Conservation (phyloP, 2,113 vertebrate genomes). For the Ictalurus furcatus region DNA sequence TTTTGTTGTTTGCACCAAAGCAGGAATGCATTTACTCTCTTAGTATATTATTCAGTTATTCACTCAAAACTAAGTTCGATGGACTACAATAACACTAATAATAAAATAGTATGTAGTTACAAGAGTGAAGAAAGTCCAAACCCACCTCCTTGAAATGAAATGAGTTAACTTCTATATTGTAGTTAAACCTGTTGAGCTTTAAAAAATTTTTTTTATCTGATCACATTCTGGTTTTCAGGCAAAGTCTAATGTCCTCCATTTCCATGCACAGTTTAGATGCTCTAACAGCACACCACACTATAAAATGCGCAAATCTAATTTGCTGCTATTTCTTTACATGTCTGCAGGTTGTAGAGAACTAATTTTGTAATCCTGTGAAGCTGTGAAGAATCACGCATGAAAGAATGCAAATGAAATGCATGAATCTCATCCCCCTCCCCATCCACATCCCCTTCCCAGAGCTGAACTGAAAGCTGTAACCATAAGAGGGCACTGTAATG, state of each 20-base stretch:
- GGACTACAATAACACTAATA: background rate
- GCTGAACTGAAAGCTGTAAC: constrained; percentile 2
- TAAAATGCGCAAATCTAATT: background rate
- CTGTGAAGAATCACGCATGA: background rate
- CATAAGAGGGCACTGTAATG: constrained; percentile 45
- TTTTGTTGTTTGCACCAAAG: background rate
- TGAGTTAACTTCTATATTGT: background rate
- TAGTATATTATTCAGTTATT: background rate
- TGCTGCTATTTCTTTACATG: background rate
- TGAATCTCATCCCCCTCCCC: background rate
- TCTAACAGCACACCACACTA: background rate
- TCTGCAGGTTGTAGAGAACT: constrained; percentile 3
- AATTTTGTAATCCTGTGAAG: background rate
- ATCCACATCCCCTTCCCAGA: background rate
- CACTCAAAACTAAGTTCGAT: background rate
- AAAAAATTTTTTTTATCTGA: too few species aligned
- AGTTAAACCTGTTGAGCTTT: background rate
- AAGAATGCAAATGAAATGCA: constrained; percentile 7
- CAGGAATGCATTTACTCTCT: background rate
- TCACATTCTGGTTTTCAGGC: background rate
- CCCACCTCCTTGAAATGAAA: background rate
- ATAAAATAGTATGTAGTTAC: background rate
- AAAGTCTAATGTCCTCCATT: background rate
- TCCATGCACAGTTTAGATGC: background rate
- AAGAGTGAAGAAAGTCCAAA: background rate